Evolutionary conservation across 2,113 vertebrate species (phyloP), one percentile per base, ranked within the genome.

Genomic region (Garra rufa): DNA sequence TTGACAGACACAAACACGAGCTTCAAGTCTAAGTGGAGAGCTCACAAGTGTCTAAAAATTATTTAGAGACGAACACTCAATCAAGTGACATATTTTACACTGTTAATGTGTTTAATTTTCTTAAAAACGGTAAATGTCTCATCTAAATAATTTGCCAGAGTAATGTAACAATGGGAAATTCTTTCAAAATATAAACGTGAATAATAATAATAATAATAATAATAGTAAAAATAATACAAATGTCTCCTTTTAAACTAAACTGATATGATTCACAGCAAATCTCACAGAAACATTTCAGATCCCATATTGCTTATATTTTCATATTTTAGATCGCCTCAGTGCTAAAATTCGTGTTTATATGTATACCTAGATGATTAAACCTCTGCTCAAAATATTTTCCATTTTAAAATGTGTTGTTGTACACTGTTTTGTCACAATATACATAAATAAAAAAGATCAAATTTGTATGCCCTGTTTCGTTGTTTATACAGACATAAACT

Each of bases 141-240:
- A n/a, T n/a, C 61, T 65, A 78, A 65, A 41, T 82, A 70, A 82
- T 43, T 55, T 83, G 43, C 21, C 13, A 41, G 28, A 57, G 67
- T 44, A 79, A 52, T 30, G 52, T 43, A 69, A 24, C 19, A 77
- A 67, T 41, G 9, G 4, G 17, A 38, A 38, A 67, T 67, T 67
- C 3, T 9, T 17, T 67, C 3, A 8, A 76, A 63, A 15, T 38
- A 34, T 55, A 17, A 69, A 43, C 26, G 7, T 46, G 11, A 43
- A 19, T 67, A 67, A 57, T 76, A 61, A 21, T 50, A 63, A 44
- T 79, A 61, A 80, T 81, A 61, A 43, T 44, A 65, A 57, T 76
- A 75, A 28, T 50, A 83, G 43, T 57, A 38, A 61, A 26, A 57
- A 43, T 26, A 52, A 19, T 34, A 34, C 2, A 3, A 63, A 9